These are phyloP conservation scores for Drosophila anomalata DNA, from an alignment of 2,888 invertebrate species.

Conservation along the genomic window DNA sequence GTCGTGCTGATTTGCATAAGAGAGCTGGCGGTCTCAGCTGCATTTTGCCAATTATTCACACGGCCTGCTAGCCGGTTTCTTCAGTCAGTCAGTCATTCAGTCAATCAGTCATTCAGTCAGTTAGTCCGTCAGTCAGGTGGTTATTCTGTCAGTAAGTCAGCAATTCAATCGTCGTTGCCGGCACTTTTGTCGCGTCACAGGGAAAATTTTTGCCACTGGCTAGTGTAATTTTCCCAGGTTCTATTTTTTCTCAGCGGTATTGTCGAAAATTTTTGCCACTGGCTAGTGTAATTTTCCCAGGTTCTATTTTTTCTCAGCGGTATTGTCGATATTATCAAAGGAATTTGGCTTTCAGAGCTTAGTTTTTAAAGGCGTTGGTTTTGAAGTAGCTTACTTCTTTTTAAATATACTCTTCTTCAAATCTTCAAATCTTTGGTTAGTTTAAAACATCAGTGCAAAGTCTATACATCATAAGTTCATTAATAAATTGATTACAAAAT, in stretches of 20 bases:
- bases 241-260: conserved; percentile 62
- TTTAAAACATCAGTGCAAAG: no score
- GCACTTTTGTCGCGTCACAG: neutral
- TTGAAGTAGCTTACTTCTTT: no score
- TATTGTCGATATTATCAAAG: conserved; percentile 11
- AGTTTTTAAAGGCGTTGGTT: no score
- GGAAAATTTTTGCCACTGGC: neutral
- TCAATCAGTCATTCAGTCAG: conserved; percentile 5
- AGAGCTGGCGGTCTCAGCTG: conserved; percentile 23
- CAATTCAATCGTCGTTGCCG: conserved; percentile 44
- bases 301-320: conserved; percentile 62
- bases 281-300: conserved; percentile 54
- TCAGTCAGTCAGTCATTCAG: conserved; percentile 35
- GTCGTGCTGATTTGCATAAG: conserved; percentile 60
- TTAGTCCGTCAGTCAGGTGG: neutral
- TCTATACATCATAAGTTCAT: no score
- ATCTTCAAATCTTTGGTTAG: no score
- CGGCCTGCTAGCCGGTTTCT: neutral
- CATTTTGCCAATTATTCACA: conserved; percentile 53
- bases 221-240: conserved; percentile 62
- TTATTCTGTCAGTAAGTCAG: conserved; percentile 57
- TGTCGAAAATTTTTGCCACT: neutral
- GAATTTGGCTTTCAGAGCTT: conserved; percentile 5
- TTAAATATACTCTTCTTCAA: no score
- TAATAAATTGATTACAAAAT: neutral